Percentiles rank a stretch among this genome's conserved stretches.
Evolutionary conservation across 2,113 vertebrate species (phyloP).

Genomic region (Gymnogyps californianus): DNA sequence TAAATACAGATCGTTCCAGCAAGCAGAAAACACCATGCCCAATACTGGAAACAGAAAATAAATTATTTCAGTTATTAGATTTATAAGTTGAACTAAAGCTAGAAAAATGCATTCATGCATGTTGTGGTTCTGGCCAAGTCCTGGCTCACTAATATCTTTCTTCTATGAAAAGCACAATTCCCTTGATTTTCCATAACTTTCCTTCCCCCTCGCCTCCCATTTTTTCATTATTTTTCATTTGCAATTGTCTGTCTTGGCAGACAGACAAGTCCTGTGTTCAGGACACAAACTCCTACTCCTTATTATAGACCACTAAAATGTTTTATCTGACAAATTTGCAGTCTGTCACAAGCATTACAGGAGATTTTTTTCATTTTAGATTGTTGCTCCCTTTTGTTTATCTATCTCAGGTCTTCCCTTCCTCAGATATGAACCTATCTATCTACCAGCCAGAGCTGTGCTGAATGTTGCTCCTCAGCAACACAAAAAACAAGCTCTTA

Average conservation of each 20-base stretch:
- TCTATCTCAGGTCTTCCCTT: neutral
- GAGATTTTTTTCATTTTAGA: neutral
- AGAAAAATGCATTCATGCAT: neutral
- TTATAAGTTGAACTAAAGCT: neutral
- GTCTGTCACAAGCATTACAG: neutral
- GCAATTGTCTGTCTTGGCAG: neutral
- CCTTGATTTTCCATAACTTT: neutral
- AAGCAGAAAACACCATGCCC: neutral
- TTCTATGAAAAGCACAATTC: neutral
- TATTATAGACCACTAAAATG: neutral
- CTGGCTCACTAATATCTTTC: neutral
- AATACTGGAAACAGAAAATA: neutral
- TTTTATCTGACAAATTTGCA: slow-evolving; percentile 16
- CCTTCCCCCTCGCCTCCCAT: neutral
- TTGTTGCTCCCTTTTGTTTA: neutral
- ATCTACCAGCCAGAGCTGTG: neutral
- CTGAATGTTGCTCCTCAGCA: neutral
- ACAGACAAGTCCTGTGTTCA: neutral
- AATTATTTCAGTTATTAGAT: neutral
- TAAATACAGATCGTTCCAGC: neutral
- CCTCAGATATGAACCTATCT: neutral
- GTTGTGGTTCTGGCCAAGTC: neutral
- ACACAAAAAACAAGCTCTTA: neutral
- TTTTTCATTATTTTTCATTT: neutral
- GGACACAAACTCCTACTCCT: neutral